A percentile compares a stretch with the other conserved stretches of the same genome.
These are phyloP conservation scores for Tauraco hartlaubi DNA, from an alignment of 2,797 vertebrate genomes.

Conservation along the genomic window DNA sequence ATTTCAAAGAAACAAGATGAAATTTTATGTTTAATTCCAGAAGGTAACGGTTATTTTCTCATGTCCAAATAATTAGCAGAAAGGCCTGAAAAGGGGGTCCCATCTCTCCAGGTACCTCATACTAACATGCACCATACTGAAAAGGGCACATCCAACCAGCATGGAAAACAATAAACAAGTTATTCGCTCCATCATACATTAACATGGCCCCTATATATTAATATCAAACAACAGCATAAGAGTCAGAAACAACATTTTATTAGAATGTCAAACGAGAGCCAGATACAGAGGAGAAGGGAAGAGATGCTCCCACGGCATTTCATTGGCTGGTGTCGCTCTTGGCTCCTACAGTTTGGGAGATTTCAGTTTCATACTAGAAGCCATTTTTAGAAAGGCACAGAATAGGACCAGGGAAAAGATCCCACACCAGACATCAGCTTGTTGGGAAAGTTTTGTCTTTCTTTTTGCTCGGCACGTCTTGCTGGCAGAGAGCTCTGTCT, in stretches of 20 bases:
- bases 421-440: neutral
- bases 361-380: neutral
- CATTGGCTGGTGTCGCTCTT: neutral
- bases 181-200: neutral
- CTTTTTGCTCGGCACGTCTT: neutral
- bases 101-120: neutral
- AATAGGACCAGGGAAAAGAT: neutral
- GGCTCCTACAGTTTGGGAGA: neutral
- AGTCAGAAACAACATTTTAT: neutral
- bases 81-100: neutral
- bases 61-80: neutral
- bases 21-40: neutral
- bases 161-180: neutral
- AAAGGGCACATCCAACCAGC: neutral
- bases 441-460: neutral
- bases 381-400: conserved; percentile 26
- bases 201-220: neutral
- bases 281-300: neutral
- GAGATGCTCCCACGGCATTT: neutral
- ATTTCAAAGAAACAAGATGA: neutral
- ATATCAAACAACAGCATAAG: neutral
- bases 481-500: neutral
- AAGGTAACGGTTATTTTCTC: neutral
- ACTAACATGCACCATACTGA: neutral
- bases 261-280: accelerated